Evolutionary conservation across 2,888 invertebrate genomes (phyloP), one percentile per base, ranked within the genome.

Genomic region (Celastrina argiolus): DNA sequence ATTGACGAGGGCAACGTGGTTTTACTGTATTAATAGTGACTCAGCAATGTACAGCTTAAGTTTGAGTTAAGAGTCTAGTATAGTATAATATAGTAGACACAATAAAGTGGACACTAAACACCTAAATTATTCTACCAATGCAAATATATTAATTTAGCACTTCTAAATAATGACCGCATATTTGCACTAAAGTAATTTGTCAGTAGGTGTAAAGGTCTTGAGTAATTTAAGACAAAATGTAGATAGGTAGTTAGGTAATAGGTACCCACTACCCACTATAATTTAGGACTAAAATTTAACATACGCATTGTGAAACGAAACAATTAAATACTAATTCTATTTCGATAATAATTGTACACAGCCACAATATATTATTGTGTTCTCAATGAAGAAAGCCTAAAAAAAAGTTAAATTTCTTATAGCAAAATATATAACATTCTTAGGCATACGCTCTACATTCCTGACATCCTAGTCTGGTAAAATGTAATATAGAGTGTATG

Each of bases 401-500:
- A 2, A 18, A 45, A 45, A 18, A 45, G 18, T 2, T 18, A 42
- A 45, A 10, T 2, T 45, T 18, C 10, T 45, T 18, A 45, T 18
- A 8, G 18, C 2, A 18, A 45, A n/a, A n/a, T n/a, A 45, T 18
- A 45, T 10, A 22, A 51, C 12, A 51, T 51, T 51, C 22, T 51
- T 51, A 22, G 51, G 22, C 51, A 22, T 22, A 22, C 22, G 22
- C 51, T 51, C 22, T 26, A 51, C 22, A 51, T 51, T 51, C 22
- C 22, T 51, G 26, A 22, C 58, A 31, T 31, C 58, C 58, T 58
- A 58, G 58, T 58, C 31, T n/a, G 58, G 28, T 61, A 61, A 39
- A 61, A 61, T 39, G 39, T 39, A 39, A 36, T 36, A 61, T 61
- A 61, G 36, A 61, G 22, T 61, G 61, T 59, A 58, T 66, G 65